Conservation (phyloP, 2,113 vertebrate genomes). For the Erythrolamprus reginae region DNA sequence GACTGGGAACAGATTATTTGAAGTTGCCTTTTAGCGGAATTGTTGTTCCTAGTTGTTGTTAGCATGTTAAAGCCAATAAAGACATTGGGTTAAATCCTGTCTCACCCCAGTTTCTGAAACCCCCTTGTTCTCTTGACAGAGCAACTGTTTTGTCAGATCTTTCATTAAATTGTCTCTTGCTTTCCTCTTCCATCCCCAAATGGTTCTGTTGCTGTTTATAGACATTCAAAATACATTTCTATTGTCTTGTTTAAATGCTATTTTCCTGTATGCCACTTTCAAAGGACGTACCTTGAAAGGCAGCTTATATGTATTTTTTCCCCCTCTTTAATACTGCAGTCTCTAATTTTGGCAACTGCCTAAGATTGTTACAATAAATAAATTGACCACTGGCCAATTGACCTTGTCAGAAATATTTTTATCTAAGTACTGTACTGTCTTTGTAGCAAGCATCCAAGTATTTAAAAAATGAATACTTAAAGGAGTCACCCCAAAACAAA, state of each 20-base stretch:
- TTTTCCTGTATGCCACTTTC: not conserved
- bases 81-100: too few relatives aligned
- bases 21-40: not conserved
- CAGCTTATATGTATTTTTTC: not conserved
- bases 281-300: not conserved
- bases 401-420: not conserved
- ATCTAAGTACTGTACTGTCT: not conserved
- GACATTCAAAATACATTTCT: not conserved
- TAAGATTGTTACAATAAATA: not conserved
- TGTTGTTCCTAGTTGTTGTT: too few relatives aligned
- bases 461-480: not conserved
- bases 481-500: not conserved
- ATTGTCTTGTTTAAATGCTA: not conserved
- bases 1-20: not conserved
- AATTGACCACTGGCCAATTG: not conserved
- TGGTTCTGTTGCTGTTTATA: not conserved
- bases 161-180: not conserved
- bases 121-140: too few relatives aligned
- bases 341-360: not conserved
- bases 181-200: not conserved
- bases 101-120: too few relatives aligned
- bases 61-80: too few relatives aligned
- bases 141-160: not conserved
- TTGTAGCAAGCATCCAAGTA: not conserved
- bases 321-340: not conserved